These are phyloP conservation scores for Pristionchus mayeri DNA, from an alignment of 2,888 invertebrate species.

Conservation along the genomic window DNA sequence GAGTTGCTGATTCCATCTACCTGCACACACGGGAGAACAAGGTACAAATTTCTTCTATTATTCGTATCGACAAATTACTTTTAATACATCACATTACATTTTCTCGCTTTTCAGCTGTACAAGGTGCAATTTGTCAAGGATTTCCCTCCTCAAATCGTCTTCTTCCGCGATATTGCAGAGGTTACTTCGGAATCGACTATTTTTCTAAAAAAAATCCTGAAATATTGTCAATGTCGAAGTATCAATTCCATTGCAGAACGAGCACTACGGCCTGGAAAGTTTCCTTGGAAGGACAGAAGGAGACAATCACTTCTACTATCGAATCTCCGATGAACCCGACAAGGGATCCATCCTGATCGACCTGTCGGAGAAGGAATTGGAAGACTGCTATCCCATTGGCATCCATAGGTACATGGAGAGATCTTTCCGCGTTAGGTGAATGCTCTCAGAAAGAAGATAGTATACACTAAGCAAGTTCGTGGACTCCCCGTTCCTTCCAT, in stretches of 20 bases:
- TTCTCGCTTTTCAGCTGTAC: slow-evolving; percentile 21
- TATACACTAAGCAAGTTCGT: neutral
- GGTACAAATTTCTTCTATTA: neutral
- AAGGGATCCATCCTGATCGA: neutral
- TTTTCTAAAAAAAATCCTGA: too few species aligned
- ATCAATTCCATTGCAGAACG: neutral
- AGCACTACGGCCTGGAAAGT: neutral
- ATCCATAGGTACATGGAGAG: neutral
- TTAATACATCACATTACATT: neutral
- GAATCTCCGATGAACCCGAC: neutral
- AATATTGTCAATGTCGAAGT: neutral
- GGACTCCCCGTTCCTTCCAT: neutral
- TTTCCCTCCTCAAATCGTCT: neutral
- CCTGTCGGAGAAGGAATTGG: neutral
- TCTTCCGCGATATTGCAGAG: slow-evolving; percentile 1
- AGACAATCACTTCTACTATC: neutral
- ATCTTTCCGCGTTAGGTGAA: neutral
- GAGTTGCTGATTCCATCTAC: neutral
- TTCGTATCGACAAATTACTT: neutral
- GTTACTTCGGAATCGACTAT: too few species aligned
- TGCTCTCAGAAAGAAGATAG: neutral
- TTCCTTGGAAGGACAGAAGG: neutral
- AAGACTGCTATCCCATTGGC: neutral
- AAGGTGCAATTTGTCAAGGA: slow-evolving; percentile 16
- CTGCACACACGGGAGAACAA: neutral